phyloP scores from a whole-genome alignment of 1,140 invertebrate species.

The Eupristina koningsbergeri region DNA sequence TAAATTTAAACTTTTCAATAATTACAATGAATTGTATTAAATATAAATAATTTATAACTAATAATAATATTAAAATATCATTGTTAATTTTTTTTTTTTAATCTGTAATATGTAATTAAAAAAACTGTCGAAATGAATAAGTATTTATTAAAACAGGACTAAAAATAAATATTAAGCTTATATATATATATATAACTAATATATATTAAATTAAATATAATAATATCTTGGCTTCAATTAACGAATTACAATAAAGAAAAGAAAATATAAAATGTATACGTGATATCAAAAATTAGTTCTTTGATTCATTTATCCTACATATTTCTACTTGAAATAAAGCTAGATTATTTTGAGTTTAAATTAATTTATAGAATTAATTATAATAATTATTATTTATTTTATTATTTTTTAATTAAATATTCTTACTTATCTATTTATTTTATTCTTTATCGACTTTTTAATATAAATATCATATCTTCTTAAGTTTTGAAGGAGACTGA shows the following conservation, averaged over 20 bases:
- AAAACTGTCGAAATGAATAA: no score
- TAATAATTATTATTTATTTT: conserved; percentile 16
- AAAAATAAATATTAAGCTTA: no score
- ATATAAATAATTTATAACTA: no score
- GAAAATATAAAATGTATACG: neutral
- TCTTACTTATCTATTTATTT: neutral
- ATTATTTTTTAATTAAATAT: conserved; percentile 21
- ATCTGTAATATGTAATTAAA: no score
- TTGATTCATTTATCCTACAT: neutral
- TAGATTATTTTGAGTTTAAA: conserved; percentile 32
- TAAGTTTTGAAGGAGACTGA: no score
- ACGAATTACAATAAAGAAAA: conserved; percentile 11
- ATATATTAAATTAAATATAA: no score
- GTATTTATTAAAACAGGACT: no score
- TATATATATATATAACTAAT: neutral
- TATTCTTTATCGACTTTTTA: neutral
- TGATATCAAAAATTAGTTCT: conserved; percentile 42
- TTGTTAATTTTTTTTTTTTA: no score
- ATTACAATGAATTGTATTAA: no score
- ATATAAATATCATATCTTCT: no score
- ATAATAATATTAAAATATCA: no score
- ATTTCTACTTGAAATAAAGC: conserved; percentile 14
- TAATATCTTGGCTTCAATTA: neutral
- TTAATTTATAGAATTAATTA: conserved; percentile 16
- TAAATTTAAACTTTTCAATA: no score